Conservation (phyloP, 2,888 invertebrate genomes). For the Gymnocheta viridis region DNA sequence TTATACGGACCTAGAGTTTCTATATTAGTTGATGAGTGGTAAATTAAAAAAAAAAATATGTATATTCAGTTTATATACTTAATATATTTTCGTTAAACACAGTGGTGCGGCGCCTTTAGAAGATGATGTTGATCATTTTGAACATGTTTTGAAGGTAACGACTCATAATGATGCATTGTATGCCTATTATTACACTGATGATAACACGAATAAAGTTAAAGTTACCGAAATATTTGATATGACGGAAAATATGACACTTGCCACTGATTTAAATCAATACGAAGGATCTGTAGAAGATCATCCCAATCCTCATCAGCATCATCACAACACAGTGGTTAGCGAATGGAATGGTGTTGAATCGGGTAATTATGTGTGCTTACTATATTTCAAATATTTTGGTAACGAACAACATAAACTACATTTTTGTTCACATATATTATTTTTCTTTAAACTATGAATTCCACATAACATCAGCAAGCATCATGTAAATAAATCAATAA, state of each 20-base stretch:
- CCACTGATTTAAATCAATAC: constrained; percentile 81
- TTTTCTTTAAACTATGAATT: not conserved
- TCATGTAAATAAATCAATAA: constrained; percentile 52
- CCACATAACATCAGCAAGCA: constrained; percentile 1
- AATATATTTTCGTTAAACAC: not conserved
- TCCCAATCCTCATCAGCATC: constrained; percentile 79
- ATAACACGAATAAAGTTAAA: constrained; percentile 90
- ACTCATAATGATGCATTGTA: constrained; percentile 92
- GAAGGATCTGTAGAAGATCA: constrained; percentile 80
- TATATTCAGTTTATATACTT: not conserved
- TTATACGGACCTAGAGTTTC: constrained; percentile 79
- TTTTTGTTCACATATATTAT: not conserved
- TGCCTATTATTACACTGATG: constrained; percentile 95
- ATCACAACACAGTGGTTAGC: constrained; percentile 80
- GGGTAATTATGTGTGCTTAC: constrained; percentile 76
- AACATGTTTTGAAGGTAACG: constrained; percentile 89
- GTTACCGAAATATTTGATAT: constrained; percentile 95
- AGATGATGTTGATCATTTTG: constrained; percentile 85
- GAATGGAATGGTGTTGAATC: constrained; percentile 82
- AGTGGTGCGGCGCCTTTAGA: constrained; percentile 79
- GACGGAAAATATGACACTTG: constrained; percentile 88
- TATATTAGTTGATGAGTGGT: constrained; percentile 81
- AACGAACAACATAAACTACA: not conserved
- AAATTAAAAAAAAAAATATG: constrained; percentile 52
- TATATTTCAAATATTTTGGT: constrained; percentile 10